Conservation (phyloP, 2,113 vertebrate genomes). For the Ptychochromis oligacanthus region DNA sequence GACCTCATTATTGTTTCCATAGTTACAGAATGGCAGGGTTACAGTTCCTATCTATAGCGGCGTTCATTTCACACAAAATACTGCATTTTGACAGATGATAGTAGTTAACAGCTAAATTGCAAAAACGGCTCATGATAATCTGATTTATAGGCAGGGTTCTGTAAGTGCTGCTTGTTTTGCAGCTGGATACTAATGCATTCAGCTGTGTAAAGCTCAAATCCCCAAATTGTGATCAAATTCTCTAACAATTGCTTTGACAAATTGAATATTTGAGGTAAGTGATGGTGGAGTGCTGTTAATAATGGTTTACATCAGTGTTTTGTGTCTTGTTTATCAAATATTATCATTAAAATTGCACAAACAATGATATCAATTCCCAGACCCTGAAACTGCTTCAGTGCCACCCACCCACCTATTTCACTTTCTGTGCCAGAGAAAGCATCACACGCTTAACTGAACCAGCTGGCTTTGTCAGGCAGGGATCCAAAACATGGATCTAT, state of each 20-base stretch:
- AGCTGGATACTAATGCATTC: slow-evolving; percentile 19
- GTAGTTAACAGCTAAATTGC: slow-evolving; percentile 35
- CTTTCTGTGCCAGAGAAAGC: slow-evolving; percentile 56
- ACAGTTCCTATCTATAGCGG: slow-evolving; percentile 61
- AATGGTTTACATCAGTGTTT: slow-evolving; percentile 1
- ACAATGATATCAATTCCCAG: slow-evolving; percentile 53
- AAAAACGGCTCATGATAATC: slow-evolving; percentile 8
- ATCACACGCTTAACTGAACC: slow-evolving; percentile 65
- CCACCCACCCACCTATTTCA: slow-evolving; percentile 59
- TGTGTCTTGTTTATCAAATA: slow-evolving; percentile 48
- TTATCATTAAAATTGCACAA: slow-evolving; percentile 51
- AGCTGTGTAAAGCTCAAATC: slow-evolving; percentile 5
- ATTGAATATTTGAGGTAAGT: slow-evolving; percentile 21
- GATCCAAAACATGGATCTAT: slow-evolving; percentile 64
- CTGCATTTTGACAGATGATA: slow-evolving; percentile 46
- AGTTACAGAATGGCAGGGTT: slow-evolving; percentile 70
- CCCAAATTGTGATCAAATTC: slow-evolving; percentile 40
- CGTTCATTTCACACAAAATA: slow-evolving; percentile 53
- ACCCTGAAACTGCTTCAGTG: slow-evolving; percentile 50
- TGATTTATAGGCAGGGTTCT: neutral
- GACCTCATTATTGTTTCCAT: slow-evolving; percentile 77
- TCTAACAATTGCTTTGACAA: neutral
- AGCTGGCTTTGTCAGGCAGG: slow-evolving; percentile 68
- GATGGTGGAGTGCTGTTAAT: slow-evolving; percentile 3
- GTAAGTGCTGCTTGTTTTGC: neutral